Evolutionary conservation across 2,888 invertebrate species (phyloP).

Genomic region (Cataglyphis rosenhaueri): DNA sequence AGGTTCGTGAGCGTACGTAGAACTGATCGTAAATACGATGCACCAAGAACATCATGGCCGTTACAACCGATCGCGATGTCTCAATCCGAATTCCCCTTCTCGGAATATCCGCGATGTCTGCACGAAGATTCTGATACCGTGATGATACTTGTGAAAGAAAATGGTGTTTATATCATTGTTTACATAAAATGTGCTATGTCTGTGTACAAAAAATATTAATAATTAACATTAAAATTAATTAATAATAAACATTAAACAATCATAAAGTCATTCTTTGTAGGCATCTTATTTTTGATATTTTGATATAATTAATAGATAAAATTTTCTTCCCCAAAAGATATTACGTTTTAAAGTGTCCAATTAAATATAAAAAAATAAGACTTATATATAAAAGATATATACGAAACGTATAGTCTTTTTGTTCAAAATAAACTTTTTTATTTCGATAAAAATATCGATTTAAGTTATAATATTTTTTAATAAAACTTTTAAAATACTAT

Average conservation of each 20-base stretch:
- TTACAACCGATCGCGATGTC: conserved; percentile 82
- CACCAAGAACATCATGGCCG: conserved; percentile 81
- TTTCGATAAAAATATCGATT: neutral
- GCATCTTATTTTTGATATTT: neutral
- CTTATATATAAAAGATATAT: neutral
- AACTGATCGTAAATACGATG: conserved; percentile 84
- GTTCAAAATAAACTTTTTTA: neutral
- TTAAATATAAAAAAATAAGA: neutral
- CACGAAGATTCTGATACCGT: conserved; percentile 37
- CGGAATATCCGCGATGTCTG: conserved; percentile 77
- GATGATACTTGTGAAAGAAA: neutral
- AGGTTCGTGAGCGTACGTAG: conserved; percentile 77
- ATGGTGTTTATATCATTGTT: neutral
- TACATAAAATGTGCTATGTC: neutral
- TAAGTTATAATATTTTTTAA: neutral
- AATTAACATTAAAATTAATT: neutral
- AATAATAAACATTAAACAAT: neutral
- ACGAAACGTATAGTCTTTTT: neutral
- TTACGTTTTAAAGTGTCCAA: neutral
- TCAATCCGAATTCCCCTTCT: conserved; percentile 82
- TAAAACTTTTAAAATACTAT: neutral
- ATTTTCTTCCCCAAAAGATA: neutral
- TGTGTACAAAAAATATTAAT: neutral
- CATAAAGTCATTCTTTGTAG: neutral
- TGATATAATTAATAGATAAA: neutral